Base-by-base conservation (phyloP, 2,888 invertebrate genomes). In the Doris montereyensis region DNA sequence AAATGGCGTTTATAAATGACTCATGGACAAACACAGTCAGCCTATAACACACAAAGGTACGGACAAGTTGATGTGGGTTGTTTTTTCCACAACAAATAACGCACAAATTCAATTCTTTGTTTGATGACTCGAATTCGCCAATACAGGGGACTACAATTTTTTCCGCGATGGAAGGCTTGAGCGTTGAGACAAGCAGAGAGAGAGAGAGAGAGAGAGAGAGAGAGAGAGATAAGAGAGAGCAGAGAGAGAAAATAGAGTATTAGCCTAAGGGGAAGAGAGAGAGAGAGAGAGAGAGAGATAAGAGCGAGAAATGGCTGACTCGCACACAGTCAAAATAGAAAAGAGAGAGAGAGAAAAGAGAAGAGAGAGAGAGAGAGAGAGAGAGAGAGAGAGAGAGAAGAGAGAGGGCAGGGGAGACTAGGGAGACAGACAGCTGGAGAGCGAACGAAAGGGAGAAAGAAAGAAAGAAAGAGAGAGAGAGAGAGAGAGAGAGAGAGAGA, bases 131-230 rank as follows among this genome's bases (percentile, higher is more conserved):
- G n/a, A n/a, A 65, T 78, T 78, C 73, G 67, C 78, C 68, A 72
- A 78, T 65, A 65, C 3, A n/a, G 62, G 78, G 78, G 65, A 78
- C 78, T 78, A 78, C 65, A 72, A 72, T 78, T 78, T 73, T 78
- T 65, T 58, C 30, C 32, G 65, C 8, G 77, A 62, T 8, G 21
- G 70, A 70, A n/a, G n/a, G n/a, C n/a, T n/a, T n/a, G n/a, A n/a
- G n/a, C n/a, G n/a, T n/a, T n/a, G n/a, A n/a, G n/a, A n/a, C n/a
- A n/a, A n/a, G n/a, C n/a, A n/a, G n/a, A n/a, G n/a, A n/a, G n/a
- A n/a, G n/a, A n/a, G n/a, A n/a, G n/a, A n/a, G 70, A 30, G 77
- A 77, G 17, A 1, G 77, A 77, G 34, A 60, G 77, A 71, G 21
- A 10, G 77, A 30, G 77, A 13, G 21, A 70, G 58, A 21, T 34